Base-by-base conservation (phyloP, 2,888 invertebrate species). In the Galeruca laticollis region DNA sequence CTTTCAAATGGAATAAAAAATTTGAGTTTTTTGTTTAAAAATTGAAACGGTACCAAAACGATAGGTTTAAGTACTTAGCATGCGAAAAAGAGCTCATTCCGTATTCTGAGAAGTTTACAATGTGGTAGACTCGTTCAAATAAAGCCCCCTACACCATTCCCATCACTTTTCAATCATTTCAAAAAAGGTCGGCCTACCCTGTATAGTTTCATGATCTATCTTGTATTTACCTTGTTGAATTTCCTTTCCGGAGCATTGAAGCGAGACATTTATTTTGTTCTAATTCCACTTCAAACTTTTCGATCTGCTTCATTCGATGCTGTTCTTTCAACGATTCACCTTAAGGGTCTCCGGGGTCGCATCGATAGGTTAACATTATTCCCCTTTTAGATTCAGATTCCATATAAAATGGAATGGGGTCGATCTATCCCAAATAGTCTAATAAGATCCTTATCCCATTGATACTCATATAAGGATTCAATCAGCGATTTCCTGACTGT, bases 371-470 rank as follows among this genome's bases (percentile, higher is more conserved):
- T 65, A 57, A 65, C 56, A 49, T 69, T 51, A 63, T 57, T 59
- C 37, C 63, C 67, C 5, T 56, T 40, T 63, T 68, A 57, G 62
- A 68, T 68, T 68, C 52, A 49, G 49, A 56, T 49, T 62, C 26
- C 20, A 43, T 63, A 26, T 51, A 15, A 59, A 63, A 63, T 59
- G 63, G 47, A 59, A 59, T 47, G n/a, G 54, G 54, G 49, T 33
- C 37, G 33, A 68, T 68, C 63, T 59, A 51, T 68, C 52, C 37
- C 6, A 40, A 63, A 40, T 68, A 57, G 68, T 21, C 68, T 68
- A 68, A 63, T 68, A 68, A 56, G 68, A 62, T 51, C 68, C 57
- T 63, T 63, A 51, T 59, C 59, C 57, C 51, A 51, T 62, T 63
- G 68, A 68, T 63, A 68, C 63, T 40, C n/a, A 49, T 20, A 51